Evolutionary conservation across 1,140 invertebrate genomes (phyloP).

Genomic region (Drosophila pruinosa): DNA sequence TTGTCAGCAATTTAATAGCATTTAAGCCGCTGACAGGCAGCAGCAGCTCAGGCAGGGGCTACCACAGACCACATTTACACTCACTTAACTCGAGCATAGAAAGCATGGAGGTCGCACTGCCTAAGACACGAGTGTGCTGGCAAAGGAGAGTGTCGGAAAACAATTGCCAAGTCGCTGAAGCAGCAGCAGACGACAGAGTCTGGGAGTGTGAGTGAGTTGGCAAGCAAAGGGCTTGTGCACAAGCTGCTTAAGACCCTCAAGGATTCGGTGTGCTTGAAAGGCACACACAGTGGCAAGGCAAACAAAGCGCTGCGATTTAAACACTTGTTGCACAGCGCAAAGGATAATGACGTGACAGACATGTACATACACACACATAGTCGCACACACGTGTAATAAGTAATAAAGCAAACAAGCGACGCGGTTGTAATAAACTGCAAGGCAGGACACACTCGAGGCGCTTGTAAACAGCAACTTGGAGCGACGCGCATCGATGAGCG

Average conservation of each 20-base stretch:
- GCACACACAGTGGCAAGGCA: conserved; percentile 29
- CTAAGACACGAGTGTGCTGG: conserved; percentile 4
- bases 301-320: conserved; percentile 70
- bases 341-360: conserved; percentile 69
- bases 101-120: conserved; percentile 42
- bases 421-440: conserved; percentile 59
- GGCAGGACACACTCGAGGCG: conserved; percentile 16
- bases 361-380: conserved; percentile 13
- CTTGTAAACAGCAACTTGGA: conserved; percentile 15
- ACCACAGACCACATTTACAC: conserved; percentile 69
- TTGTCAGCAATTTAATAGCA: conserved; percentile 77
- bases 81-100: conserved; percentile 63
- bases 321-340: conserved; percentile 74
- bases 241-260: conserved; percentile 73
- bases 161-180: conserved; percentile 55
- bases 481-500: not conserved
- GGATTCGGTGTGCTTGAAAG: conserved; percentile 34
- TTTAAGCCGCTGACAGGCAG: conserved; percentile 66
- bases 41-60: not conserved
- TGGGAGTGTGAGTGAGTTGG: not conserved
- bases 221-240: conserved; percentile 50
- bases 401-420: conserved; percentile 65
- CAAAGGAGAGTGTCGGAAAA: conserved; percentile 50
- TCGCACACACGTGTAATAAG: conserved; percentile 39
- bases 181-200: not conserved